Evolutionary conservation across 2,113 vertebrate genomes (phyloP).

Genomic region (Eurypyga helias): DNA sequence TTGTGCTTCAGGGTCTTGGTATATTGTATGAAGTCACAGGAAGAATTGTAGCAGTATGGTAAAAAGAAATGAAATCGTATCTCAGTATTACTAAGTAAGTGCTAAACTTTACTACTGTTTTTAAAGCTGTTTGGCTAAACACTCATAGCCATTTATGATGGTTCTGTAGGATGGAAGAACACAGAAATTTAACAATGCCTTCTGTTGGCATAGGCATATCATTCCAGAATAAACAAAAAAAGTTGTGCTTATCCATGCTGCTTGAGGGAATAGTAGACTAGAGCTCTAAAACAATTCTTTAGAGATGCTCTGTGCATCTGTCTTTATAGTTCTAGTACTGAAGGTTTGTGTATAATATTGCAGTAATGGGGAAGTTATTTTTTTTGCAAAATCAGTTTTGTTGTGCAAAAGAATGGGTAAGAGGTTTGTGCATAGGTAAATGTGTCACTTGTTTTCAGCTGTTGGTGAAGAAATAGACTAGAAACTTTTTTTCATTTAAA

Average conservation of each 20-base stretch:
- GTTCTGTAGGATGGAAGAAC: neutral
- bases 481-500: neutral
- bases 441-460: neutral
- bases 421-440: neutral
- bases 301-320: rapidly evolving
- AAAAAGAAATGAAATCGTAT: neutral
- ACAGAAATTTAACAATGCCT: neutral
- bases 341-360: neutral
- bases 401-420: neutral
- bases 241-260: neutral
- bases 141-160: neutral
- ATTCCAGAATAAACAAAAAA: neutral
- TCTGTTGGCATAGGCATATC: neutral
- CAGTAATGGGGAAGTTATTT: neutral
- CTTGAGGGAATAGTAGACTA: neutral
- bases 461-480: neutral
- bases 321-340: neutral
- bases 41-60: neutral
- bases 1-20: neutral
- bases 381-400: neutral
- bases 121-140: neutral
- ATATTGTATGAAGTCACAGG: neutral
- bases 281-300: neutral
- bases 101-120: neutral
- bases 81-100: neutral